Evolutionary conservation across 2,888 invertebrate genomes (phyloP).

Genomic region (Eristalis intricaria): DNA sequence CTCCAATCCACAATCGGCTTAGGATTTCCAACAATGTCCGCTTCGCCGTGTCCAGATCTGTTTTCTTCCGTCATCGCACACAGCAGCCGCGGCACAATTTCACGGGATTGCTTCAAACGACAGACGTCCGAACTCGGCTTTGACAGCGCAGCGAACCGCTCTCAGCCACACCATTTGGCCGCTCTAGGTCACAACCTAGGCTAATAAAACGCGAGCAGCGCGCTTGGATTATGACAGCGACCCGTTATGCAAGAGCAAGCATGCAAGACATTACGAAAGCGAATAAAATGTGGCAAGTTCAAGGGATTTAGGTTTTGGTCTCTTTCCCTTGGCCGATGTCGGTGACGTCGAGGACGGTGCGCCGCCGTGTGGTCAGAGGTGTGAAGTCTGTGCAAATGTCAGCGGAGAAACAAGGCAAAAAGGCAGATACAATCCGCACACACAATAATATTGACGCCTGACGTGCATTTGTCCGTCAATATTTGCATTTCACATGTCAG

Average conservation of each 20-base stretch:
- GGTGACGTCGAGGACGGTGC: not conserved
- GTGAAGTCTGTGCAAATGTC: conserved; percentile 61
- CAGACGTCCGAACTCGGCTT: not conserved
- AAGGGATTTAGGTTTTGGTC: conserved; percentile 12
- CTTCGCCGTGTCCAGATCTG: conserved; percentile 3
- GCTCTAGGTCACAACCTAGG: conserved; percentile 62
- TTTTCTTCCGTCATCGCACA: conserved; percentile 48
- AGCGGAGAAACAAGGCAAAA: conserved; percentile 1
- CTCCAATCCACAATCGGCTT: conserved; percentile 68
- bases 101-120: conserved; percentile 66
- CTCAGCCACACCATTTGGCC: conserved; percentile 32
- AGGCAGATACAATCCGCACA: conserved; percentile 26
- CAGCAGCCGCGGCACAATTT: conserved; percentile 59
- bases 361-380: conserved; percentile 39
- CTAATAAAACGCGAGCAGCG: conserved; percentile 20
- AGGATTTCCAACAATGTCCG: conserved; percentile 42
- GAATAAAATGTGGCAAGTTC: conserved; percentile 52
- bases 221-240: conserved; percentile 43
- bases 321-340: not conserved
- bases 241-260: conserved; percentile 37
- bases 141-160: conserved; percentile 5
- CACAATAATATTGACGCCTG: conserved; percentile 68
- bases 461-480: conserved; percentile 63
- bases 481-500: conserved; percentile 71
- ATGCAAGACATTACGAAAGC: conserved; percentile 24